Evolutionary conservation across 2,797 vertebrate species (phyloP).

Genomic region (Takifugu rubripes): DNA sequence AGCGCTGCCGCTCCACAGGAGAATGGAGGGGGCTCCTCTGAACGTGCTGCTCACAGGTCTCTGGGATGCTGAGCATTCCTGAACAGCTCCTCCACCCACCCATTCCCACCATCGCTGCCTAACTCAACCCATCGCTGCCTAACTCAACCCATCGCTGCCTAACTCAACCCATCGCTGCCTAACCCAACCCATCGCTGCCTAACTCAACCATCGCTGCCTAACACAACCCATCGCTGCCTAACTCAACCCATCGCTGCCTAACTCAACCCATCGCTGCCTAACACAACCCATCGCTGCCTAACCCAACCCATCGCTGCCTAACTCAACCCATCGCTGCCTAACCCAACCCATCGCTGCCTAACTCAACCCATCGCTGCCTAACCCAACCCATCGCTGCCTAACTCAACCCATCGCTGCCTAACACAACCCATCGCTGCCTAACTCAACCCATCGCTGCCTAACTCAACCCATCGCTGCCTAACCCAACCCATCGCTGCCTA

Average conservation of each 20-base stretch:
- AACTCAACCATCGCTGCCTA: slow-evolving; percentile 19
- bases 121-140: slow-evolving; percentile 1
- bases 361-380: slow-evolving; percentile 20
- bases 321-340: slow-evolving; percentile 20
- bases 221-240: slow-evolving; percentile 20
- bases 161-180: slow-evolving; percentile 15
- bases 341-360: slow-evolving; percentile 20
- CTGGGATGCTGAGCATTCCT: slow-evolving; percentile 17
- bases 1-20: slow-evolving; percentile 2
- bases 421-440: slow-evolving; percentile 20
- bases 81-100: slow-evolving; percentile 30
- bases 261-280: slow-evolving; percentile 20
- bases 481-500: slow-evolving; percentile 20
- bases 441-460: slow-evolving; percentile 20
- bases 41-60: slow-evolving; percentile 20
- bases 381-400: slow-evolving; percentile 20
- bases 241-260: slow-evolving; percentile 20
- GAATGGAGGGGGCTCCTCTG: slow-evolving; percentile 3
- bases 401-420: slow-evolving; percentile 20
- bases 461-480: slow-evolving; percentile 20
- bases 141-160: slow-evolving; percentile 16
- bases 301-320: slow-evolving; percentile 20
- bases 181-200: slow-evolving; percentile 19
- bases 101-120: slow-evolving; percentile 13
- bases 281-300: slow-evolving; percentile 20